Evolutionary conservation across 2,888 invertebrate genomes (phyloP).

Genomic region (Idaea straminata): DNA sequence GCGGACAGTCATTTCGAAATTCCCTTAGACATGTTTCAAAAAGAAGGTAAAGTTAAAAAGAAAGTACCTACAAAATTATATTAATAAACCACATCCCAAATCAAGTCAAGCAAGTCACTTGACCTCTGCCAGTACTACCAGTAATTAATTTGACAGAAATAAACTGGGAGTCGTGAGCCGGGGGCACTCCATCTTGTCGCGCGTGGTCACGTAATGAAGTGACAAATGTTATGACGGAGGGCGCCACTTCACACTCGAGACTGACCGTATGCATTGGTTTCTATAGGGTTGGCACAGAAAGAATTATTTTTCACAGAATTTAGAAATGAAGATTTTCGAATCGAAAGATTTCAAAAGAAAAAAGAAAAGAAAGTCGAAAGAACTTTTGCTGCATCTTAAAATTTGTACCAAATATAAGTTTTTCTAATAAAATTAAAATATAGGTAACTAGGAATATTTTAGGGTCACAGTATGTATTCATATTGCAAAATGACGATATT

Average conservation of each 20-base stretch:
- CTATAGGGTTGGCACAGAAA: not conserved
- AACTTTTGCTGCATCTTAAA: no score
- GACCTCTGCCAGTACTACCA: conserved; percentile 51
- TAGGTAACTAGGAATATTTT: no score
- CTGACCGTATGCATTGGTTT: not conserved
- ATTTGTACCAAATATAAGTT: no score
- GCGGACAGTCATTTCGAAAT: no score
- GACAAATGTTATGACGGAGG: conserved; percentile 58
- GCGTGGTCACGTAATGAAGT: conserved; percentile 54
- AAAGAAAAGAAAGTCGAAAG: no score
- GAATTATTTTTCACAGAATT: not conserved
- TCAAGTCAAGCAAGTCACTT: conserved; percentile 12
- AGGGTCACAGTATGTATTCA: no score
- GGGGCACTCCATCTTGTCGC: conserved; percentile 37
- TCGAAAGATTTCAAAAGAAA: no score
- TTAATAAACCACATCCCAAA: conserved; percentile 5
- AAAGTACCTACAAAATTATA: not conserved
- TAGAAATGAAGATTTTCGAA: not conserved
- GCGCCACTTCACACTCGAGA: conserved; percentile 18
- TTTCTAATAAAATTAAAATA: no score
- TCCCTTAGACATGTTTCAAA: not conserved
- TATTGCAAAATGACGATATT: no score
- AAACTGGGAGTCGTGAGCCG: conserved; percentile 36
- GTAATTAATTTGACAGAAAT: conserved; percentile 58
- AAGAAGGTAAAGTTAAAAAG: not conserved